A percentile compares a stretch with the other conserved stretches of the same genome.
These are phyloP conservation scores for Torymus texanus DNA, from an alignment of 2,888 invertebrate species.

Conservation along the genomic window DNA sequence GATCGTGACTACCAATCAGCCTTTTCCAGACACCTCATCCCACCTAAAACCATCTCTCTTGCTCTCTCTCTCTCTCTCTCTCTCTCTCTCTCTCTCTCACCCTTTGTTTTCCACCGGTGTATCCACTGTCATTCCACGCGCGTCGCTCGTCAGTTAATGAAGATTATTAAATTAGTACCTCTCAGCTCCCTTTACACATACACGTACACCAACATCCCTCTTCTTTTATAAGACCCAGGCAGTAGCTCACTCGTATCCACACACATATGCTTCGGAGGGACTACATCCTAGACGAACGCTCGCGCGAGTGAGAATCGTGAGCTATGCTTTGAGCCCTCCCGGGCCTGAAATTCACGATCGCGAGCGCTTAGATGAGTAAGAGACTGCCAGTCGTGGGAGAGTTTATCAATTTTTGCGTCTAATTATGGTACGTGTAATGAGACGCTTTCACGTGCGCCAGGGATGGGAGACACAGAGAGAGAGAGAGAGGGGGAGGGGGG, in stretches of 20 bases:
- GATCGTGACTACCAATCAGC: no score
- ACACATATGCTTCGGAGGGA: not conserved
- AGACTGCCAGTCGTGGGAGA: constrained; percentile 33
- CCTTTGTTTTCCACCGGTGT: constrained; percentile 52
- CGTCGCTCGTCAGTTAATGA: constrained; percentile 64
- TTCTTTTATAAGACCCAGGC: not conserved
- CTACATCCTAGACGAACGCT: no score
- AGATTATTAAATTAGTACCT: constrained; percentile 72
- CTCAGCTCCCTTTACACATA: constrained; percentile 46
- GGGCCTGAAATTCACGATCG: constrained; percentile 28
- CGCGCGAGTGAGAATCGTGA: constrained; percentile 12
- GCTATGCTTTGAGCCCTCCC: not conserved
- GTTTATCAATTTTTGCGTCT: constrained; percentile 55
- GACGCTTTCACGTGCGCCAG: constrained; percentile 27
- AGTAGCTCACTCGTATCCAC: not conserved
- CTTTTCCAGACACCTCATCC: no score
- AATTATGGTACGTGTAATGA: constrained; percentile 52
- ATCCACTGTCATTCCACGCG: constrained; percentile 48
- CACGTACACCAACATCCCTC: no score
- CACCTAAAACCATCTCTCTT: not conserved
- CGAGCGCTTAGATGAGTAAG: not conserved
- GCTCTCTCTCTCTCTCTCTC: not conserved
- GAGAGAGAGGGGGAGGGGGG: no score
- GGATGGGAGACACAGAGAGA: no score
- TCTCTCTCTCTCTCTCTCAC: not conserved